Conservation (phyloP, 2,888 invertebrate genomes). For the Stenichneumon culpator region DNA sequence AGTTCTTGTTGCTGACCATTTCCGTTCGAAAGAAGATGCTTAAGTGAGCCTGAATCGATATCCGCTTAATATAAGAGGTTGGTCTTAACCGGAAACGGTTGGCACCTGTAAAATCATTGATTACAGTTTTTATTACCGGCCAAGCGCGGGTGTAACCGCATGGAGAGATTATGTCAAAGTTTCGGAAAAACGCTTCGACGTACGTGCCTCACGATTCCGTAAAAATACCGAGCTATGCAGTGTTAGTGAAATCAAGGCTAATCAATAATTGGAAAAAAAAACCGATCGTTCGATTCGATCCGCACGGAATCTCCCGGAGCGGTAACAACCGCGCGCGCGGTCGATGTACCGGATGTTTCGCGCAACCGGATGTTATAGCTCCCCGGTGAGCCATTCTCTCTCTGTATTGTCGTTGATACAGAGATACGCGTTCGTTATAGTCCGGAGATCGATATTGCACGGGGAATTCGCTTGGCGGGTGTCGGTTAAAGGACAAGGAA, state of each 20-base stretch:
- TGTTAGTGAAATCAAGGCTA: slow-evolving; percentile 5
- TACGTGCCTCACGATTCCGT: neutral
- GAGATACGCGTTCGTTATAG: neutral
- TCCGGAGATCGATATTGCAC: slow-evolving; percentile 49
- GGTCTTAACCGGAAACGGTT: too few relatives aligned
- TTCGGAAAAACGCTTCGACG: too few relatives aligned
- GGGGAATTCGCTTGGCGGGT: slow-evolving; percentile 29
- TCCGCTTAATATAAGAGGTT: too few relatives aligned
- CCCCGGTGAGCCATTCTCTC: slow-evolving; percentile 12
- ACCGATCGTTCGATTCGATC: slow-evolving; percentile 32
- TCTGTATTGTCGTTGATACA: neutral
- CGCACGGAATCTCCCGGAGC: neutral
- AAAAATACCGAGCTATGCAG: neutral
- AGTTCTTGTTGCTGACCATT: too few relatives aligned
- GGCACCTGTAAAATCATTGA: too few relatives aligned
- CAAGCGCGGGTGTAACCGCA: too few relatives aligned
- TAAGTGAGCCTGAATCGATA: too few relatives aligned
- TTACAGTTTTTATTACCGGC: too few relatives aligned
- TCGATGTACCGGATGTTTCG: slow-evolving; percentile 61
- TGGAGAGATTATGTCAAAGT: too few relatives aligned
- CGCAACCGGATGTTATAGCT: slow-evolving; percentile 53
- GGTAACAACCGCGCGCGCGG: slow-evolving; percentile 14
- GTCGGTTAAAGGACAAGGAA: slow-evolving; percentile 58
- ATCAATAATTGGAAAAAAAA: too few relatives aligned
- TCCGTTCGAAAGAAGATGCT: too few relatives aligned